Base-by-base conservation (phyloP, 2,797 vertebrate species). In the Valencia hispanica region DNA sequence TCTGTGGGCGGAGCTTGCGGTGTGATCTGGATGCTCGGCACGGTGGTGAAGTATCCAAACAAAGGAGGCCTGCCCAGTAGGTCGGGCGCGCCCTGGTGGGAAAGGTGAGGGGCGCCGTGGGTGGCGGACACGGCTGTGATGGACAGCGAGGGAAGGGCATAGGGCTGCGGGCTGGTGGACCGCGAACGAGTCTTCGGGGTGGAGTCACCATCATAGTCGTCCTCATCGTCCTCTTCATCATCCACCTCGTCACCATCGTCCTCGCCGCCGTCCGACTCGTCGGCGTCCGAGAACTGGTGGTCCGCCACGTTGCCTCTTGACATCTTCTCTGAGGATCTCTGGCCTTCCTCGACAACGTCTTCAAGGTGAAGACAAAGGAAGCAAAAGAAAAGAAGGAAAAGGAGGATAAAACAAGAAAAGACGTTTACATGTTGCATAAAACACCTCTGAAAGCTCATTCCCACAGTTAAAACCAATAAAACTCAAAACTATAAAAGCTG, bases 281-380 rank as follows among this genome's bases (percentile, higher is more conserved):
- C 98, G 0, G 97, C 98, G 0, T 99, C 98, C 0, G 98, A 99
- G 92, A 99, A 99, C 93, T 99, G 98, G 86, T 99, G 98, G 5
- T 97, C 96, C 1, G 96, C 91, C 88, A 96, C 95, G 75, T 93
- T 81, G 12, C 95, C 79, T 25, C 83, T 91, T 57, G 94, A 90
- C 74, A 93, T 93, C 93, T 97, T 97, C 83, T 96, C 96, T 18
- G 93, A 82, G 7, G 94, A 94, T 87, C 95, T 96, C 79, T 96
- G 97, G 79, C 95, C 94, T 78, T 99, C 98, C 68, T 98, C 97
- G 5, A 79, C 78, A 0, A 72, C 74, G 22, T 95, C 95, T 96
- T 41, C 0, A 57, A 48, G 59, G 83, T 50, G 43, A 79, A 4
- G 30, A 77, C 7, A 18, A 43, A 48, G 20, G 14, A 61, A 43